These are phyloP conservation scores for Fulica atra DNA, from an alignment of 2,113 vertebrate species.

Conservation along the genomic window DNA sequence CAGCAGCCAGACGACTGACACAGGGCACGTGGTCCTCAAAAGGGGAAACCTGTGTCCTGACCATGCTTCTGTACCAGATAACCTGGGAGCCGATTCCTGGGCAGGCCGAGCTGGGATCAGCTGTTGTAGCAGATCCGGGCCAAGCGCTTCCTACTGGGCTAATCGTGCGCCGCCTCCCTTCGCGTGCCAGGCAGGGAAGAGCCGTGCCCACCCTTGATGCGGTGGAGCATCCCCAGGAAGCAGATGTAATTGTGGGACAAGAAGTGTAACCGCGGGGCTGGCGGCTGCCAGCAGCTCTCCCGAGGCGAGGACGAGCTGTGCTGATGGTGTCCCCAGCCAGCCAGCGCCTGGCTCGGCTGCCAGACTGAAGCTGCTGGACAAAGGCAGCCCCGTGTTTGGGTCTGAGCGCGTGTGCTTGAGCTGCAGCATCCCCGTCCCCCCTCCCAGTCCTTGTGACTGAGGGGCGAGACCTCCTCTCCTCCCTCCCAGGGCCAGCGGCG, in stretches of 20 bases:
- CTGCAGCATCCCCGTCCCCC: neutral
- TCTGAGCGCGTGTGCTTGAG: rapidly evolving
- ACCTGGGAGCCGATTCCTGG: neutral
- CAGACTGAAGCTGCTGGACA: neutral
- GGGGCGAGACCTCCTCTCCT: neutral
- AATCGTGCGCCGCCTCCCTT: neutral
- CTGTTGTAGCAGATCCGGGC: neutral
- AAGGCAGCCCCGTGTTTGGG: rapidly evolving
- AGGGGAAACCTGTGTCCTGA: neutral
- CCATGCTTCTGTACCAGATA: no score
- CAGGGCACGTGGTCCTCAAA: neutral
- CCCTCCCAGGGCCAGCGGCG: neutral
- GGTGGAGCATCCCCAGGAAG: neutral
- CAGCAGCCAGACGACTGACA: rapidly evolving
- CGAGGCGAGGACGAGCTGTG: neutral
- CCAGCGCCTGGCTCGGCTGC: neutral
- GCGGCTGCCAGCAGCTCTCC: neutral
- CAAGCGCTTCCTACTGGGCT: neutral
- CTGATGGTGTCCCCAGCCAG: neutral
- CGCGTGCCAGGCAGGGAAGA: rapidly evolving
- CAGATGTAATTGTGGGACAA: no score
- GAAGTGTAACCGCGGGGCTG: neutral
- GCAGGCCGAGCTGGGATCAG: neutral
- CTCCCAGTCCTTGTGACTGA: neutral
- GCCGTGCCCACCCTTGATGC: rapidly evolving